Base-by-base conservation (phyloP, 2,113 vertebrate genomes). In the Chaetodon trifascialis region DNA sequence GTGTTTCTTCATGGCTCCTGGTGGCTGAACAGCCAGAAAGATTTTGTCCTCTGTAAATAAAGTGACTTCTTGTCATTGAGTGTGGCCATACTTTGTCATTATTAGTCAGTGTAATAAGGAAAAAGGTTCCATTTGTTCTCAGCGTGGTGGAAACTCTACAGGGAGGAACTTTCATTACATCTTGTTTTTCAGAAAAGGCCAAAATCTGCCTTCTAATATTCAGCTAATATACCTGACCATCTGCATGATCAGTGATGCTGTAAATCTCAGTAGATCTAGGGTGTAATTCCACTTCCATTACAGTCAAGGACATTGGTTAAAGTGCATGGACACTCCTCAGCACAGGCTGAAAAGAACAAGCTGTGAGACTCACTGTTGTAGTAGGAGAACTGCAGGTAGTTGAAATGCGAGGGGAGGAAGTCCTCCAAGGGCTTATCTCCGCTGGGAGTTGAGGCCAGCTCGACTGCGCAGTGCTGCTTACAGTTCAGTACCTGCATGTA, bases 371-470 rank as follows among this genome's bases (percentile, higher is more conserved):
- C 94, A 99, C 98, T 97, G 95, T 97, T 99, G 89, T 99, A 97
- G 93, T 98, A 99, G 86, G 98, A 97, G 89, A 99, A 99, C 94
- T 99, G 98, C 73, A 99, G 95, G 85, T 99, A 99, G 92, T 99
- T 97, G 88, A 97, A 98, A 68, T 97, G 97, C 0, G 97, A 96
- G 0, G 98, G 96, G 4, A 99, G 95, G 92, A 99, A 99, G 83
- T 99, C 96, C 80, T 99, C 97, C 21, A 97, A 89, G n/a, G 97
- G 96, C 71, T 97, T 96, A 19, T 97, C 94, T 59, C 62, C 94
- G 40, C 96, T 96, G 0, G 96, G 93, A n/a, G 95, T 93, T 0
- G 94, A 93, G 4, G 98, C 97, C 83, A 99, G 82, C 72, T 99
- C 97, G 0, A 95, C 93, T 0, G 96, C 94, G 0, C 98, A 99